These are phyloP conservation scores for Serinus canaria DNA, from an alignment of 2,113 vertebrate genomes.

Conservation along the genomic window DNA sequence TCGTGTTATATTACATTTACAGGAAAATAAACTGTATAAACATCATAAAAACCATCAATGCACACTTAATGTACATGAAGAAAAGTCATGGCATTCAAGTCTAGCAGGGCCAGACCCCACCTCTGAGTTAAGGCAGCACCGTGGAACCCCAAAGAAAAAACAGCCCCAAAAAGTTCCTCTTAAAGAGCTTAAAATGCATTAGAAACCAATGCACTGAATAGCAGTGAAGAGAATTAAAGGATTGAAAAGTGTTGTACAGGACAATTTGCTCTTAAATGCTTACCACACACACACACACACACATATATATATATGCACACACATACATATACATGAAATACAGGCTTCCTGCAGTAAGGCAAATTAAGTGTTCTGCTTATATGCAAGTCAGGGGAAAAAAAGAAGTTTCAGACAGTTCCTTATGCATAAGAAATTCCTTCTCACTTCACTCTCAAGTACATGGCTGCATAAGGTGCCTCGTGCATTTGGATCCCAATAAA, in stretches of 20 bases:
- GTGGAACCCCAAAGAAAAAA: not conserved
- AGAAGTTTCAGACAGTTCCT: not conserved
- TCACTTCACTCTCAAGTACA: not conserved
- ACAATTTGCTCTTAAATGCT: not conserved
- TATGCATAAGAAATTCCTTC: not conserved
- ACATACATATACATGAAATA: not conserved
- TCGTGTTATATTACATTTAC: not conserved
- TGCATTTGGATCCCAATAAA: not conserved
- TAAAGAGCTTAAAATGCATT: not conserved
- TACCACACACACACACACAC: not conserved
- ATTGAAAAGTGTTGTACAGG: not conserved
- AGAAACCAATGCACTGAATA: not conserved
- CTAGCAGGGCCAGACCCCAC: not conserved
- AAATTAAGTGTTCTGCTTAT: not conserved
- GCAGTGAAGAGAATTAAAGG: not conserved
- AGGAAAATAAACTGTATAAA: not conserved
- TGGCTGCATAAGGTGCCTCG: not conserved
- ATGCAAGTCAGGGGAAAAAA: not conserved
- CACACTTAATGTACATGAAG: not conserved
- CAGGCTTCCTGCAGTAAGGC: not conserved
- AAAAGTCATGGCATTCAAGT: not conserved
- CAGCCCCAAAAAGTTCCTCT: not conserved
- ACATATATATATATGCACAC: not conserved
- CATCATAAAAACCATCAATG: not conserved
- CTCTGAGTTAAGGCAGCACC: not conserved